Percentiles rank a stretch among this genome's conserved stretches.
These are phyloP conservation scores for Palloptera scutellata DNA, from an alignment of 2,888 invertebrate species.

Conservation along the genomic window DNA sequence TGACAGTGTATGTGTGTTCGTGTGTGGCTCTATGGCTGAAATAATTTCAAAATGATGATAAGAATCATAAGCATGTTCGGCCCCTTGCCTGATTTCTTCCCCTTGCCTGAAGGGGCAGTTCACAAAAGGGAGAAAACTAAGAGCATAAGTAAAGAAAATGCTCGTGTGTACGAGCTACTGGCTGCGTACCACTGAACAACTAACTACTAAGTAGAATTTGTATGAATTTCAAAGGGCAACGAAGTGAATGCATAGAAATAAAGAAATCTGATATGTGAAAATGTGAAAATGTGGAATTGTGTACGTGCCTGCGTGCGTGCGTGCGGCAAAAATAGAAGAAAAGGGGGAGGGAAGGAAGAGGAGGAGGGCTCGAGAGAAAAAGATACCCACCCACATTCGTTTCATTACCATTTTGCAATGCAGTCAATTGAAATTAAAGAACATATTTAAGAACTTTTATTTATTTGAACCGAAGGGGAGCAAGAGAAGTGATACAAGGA, in stretches of 20 bases:
- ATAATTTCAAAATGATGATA: constrained; percentile 42
- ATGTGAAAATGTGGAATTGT: constrained; percentile 8
- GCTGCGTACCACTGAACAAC: no score
- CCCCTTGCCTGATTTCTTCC: no score
- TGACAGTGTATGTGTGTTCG: background rate
- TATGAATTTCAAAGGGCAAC: constrained; percentile 1
- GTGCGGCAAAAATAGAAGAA: background rate
- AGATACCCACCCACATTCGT: no score
- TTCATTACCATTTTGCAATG: background rate
- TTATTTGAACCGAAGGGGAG: no score
- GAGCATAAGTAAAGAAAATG: no score
- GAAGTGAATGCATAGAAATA: background rate
- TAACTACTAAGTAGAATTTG: constrained; percentile 9
- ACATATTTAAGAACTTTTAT: constrained; percentile 21
- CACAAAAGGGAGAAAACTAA: no score
- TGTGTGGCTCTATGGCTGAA: no score
- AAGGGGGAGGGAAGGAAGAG: background rate
- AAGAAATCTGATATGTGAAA: background rate
- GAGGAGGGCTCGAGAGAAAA: background rate
- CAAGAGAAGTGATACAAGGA: no score
- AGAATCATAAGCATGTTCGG: constrained; percentile 30
- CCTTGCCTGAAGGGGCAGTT: no score
- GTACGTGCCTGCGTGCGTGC: constrained; percentile 20
- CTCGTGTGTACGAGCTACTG: no score
- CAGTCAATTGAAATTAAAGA: constrained; percentile 33